Evolutionary conservation across 2,888 invertebrate genomes (phyloP), one percentile per base, ranked within the genome.

Genomic region (Parnassius orleans): DNA sequence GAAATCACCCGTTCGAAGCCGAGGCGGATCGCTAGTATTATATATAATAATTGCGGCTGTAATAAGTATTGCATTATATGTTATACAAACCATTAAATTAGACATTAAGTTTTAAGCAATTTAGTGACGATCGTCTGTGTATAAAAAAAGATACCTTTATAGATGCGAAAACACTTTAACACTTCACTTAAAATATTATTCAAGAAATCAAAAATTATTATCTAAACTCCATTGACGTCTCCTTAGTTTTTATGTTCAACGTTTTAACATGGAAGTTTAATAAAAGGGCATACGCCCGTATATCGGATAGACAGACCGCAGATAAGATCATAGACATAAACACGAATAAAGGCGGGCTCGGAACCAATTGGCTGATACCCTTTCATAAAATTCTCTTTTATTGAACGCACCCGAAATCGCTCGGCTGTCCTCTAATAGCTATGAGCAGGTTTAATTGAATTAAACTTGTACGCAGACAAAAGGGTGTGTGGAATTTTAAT

Each of bases 291-390:
- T 74, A 77, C 72, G 76, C 88, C 88, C 89, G 86, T 86, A 89
- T 90, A 73, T 73, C 75, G 78, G 68, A 75, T 74, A 72, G 75
- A 78, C 74, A 77, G 74, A 74, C 83, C 83, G 71, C 83, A 84
- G 90, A 91, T 90, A 90, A 87, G 80, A 91, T 88, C 88, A 81
- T 80, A 81, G 80, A 82, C 83, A 79, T 80, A 86, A 86, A 86
- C 84, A 83, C 78, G 78, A 77, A 80, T 84, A 82, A 83, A 84
- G 75, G 73, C 78, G 74, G 69, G 71, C 73, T 68, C 73, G 73
- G 75, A 80, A 65, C 74, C 75, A 76, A 75, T 87, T 87, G 79
- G 76, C 73, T 74, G 81, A 83, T 87, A 88, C 89, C 88, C 88
- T 63, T 88, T 86, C 77, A 81, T 80, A 78, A 71, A 75, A 74